phyloP scores from a whole-genome alignment of 1,140 invertebrate species.

The Nilaparvata lugens region DNA sequence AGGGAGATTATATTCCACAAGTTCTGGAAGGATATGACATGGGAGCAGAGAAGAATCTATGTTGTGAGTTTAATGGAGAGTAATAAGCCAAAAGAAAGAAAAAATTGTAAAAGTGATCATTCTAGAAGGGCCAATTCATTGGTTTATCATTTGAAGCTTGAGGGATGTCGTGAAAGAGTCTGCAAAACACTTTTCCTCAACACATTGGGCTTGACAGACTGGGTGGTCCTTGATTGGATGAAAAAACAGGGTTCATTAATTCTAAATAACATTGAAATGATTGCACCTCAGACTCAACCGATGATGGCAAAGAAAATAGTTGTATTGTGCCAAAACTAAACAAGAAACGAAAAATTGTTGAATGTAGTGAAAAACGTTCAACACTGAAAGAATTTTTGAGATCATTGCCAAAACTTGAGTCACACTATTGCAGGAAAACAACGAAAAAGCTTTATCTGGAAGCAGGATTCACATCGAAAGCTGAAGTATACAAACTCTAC shows the following conservation, averaged over 20 bases:
- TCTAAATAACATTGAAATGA: no score
- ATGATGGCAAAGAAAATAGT: no score
- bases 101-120: neutral
- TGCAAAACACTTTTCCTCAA: no score
- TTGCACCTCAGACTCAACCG: no score
- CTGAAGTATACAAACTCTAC: slow-evolving; percentile 12
- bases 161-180: neutral
- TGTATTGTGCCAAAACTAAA: no score
- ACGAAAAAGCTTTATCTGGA: slow-evolving; percentile 18
- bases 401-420: slow-evolving; percentile 16
- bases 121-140: neutral
- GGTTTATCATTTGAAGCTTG: slow-evolving; percentile 3
- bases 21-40: neutral
- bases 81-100: neutral
- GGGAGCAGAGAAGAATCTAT: neutral
- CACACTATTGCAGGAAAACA: slow-evolving; percentile 19
- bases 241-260: no score
- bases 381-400: slow-evolving; percentile 13
- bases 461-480: slow-evolving; percentile 6
- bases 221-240: no score
- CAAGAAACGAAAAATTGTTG: no score
- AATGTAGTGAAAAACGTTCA: neutral
- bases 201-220: no score
- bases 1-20: neutral
- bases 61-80: neutral